Percentiles rank a stretch among this genome's conserved stretches.
phyloP scores from a whole-genome alignment of 2,797 vertebrate species.

The Tiaroga cobitis region DNA sequence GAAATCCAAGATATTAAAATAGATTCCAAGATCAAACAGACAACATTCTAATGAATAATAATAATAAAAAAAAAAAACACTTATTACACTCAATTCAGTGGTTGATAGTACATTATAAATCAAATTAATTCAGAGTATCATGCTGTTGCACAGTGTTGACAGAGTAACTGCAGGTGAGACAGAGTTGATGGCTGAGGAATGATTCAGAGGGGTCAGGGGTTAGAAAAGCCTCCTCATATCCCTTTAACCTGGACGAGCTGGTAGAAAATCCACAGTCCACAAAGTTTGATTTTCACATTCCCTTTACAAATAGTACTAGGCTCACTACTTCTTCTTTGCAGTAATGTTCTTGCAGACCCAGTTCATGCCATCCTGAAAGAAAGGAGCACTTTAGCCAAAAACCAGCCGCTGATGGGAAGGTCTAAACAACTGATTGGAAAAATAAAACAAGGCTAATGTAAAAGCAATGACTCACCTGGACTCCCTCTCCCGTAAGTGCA shows the following conservation, averaged over 20 bases:
- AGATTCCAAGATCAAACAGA: conserved; percentile 17
- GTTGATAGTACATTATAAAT: conserved; percentile 43
- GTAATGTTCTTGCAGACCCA: conserved; percentile 99
- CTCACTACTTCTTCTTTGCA: conserved; percentile 93
- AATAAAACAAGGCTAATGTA: neutral
- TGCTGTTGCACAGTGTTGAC: conserved; percentile 40
- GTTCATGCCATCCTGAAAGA: conserved; percentile 95
- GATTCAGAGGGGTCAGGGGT: conserved; percentile 30
- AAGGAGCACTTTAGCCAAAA: conserved; percentile 38
- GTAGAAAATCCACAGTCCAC: conserved; percentile 62
- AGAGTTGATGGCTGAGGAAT: neutral
- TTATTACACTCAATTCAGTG: conserved; percentile 36
- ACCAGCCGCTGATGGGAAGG: neutral
- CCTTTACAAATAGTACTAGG: conserved; percentile 62
- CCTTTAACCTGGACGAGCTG: conserved; percentile 43
- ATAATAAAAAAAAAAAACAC: conserved; percentile 11
- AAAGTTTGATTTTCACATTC: conserved; percentile 47
- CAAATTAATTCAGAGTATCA: conserved; percentile 33
- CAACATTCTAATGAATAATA: conserved; percentile 10
- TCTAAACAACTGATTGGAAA: neutral
- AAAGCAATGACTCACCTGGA: conserved; percentile 83
- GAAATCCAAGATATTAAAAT: conserved; percentile 27
- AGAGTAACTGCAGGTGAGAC: neutral
- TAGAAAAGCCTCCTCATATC: conserved; percentile 33
- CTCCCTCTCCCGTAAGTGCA: conserved; percentile 93